Conservation (phyloP, 2,113 vertebrate species). For the Spilogale gracilis region DNA sequence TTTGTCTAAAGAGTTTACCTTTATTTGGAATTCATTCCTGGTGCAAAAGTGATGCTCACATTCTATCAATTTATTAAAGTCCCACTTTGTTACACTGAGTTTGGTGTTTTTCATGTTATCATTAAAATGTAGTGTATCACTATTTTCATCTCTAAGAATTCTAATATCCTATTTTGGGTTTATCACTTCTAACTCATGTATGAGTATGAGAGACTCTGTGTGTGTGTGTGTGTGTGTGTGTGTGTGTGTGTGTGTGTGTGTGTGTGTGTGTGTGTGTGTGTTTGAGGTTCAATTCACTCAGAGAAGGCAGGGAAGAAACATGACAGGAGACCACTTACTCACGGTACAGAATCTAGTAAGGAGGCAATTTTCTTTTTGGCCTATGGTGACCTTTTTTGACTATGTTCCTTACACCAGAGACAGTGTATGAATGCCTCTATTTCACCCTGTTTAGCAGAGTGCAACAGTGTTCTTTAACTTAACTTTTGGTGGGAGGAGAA, state of each 20-base stretch:
- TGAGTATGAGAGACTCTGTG: neutral
- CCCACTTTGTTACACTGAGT: neutral
- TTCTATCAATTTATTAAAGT: neutral
- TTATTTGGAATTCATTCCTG: slow-evolving; percentile 48
- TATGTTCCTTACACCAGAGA: slow-evolving; percentile 88
- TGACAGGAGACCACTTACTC: slow-evolving; percentile 92
- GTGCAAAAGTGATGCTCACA: neutral
- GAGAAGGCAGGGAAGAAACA: slow-evolving; percentile 65
- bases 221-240: neutral
- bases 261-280: neutral
- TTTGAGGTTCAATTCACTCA: slow-evolving; percentile 64
- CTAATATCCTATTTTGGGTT: neutral
- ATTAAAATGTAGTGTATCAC: neutral
- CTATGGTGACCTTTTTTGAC: slow-evolving; percentile 93
- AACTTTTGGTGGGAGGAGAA: slow-evolving; percentile 93
- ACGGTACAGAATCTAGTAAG: slow-evolving; percentile 87
- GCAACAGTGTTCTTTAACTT: slow-evolving; percentile 90
- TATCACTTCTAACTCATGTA: neutral
- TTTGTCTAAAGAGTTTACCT: neutral
- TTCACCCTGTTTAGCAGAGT: slow-evolving; percentile 89
- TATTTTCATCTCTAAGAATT: slow-evolving; percentile 4
- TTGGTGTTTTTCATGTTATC: neutral
- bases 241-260: slow-evolving; percentile 9
- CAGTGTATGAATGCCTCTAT: slow-evolving; percentile 88
- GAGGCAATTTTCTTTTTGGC: slow-evolving; percentile 90